Evolutionary conservation across 2,888 invertebrate genomes (phyloP), one percentile per base, ranked within the genome.

Genomic region (Linnaemya vulpina): DNA sequence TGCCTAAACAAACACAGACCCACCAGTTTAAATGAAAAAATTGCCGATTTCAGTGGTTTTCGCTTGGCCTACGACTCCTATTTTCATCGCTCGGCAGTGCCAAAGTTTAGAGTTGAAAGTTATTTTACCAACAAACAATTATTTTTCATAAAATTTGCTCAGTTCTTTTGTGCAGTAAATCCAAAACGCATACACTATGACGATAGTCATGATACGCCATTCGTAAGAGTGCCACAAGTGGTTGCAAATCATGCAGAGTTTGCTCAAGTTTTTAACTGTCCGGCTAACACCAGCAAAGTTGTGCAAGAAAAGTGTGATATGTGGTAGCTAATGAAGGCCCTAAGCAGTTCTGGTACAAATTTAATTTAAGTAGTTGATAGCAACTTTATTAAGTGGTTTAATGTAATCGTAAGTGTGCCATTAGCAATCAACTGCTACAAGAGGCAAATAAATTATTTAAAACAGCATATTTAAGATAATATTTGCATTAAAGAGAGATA

Each of bases 21-120:
- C 1, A 55, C 87, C 9, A 87, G 82, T 46, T 58, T 88, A 3
- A 86, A 87, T 22, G 89, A 89, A 60, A 88, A 87, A 73, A 86
- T 89, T 8, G 88, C 88, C 11, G 89, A 89, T 49, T 77, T 88
- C n/a, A 87, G 87, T 35, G 89, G 88, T 0, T 87, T 88, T 38
- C 87, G 88, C 40, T 82, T 89, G 82, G 87, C 89, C 13, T 89
- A 84, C 22, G 87, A 87, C 10, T 43, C 87, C 0, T 87, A 83
- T 17, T 87, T 87, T 15, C 63, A 74, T 1, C 63, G 60, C 0
- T 4, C 40, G 10, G 3, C 15, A 0, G 51, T 49, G 9, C 51
- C 75, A 11, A 60, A 71, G 8, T 78, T 82, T 51, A 11, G 10
- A 0, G 46, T n/a, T 20, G 30, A 49, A 10, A 30, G 46, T 0